Percentiles rank a stretch among this genome's conserved stretches.
Evolutionary conservation across 2,113 vertebrate genomes (phyloP).

Genomic region (Sorex araneus): DNA sequence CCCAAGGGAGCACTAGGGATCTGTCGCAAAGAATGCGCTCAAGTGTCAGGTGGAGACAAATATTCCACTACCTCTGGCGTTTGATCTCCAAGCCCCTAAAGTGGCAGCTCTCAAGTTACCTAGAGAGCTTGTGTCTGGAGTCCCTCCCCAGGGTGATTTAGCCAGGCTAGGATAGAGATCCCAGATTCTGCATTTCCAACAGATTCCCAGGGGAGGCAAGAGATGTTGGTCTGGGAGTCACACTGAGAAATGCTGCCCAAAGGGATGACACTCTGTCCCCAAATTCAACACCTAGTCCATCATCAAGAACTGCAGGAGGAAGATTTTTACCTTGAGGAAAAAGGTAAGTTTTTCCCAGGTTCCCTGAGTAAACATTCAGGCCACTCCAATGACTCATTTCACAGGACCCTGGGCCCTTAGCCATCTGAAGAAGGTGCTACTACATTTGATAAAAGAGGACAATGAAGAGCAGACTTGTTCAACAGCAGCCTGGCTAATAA

Average conservation of each 20-base stretch:
- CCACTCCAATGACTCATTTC: background rate
- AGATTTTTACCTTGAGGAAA: background rate
- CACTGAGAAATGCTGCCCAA: background rate
- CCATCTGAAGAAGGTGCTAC: background rate
- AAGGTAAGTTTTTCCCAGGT: background rate
- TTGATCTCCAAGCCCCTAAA: background rate
- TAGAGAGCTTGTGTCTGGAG: background rate
- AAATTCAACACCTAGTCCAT: background rate
- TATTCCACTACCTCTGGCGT: background rate
- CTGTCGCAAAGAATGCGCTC: background rate
- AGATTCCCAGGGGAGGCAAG: background rate
- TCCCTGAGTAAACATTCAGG: no score
- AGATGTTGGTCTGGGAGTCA: background rate
- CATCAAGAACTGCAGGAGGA: background rate
- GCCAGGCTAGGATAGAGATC: background rate
- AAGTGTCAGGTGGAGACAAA: background rate
- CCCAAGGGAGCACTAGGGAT: background rate
- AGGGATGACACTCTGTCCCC: background rate
- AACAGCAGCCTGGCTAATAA: background rate
- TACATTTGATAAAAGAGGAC: background rate
- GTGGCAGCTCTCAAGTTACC: background rate
- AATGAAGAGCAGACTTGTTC: background rate
- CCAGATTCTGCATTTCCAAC: background rate
- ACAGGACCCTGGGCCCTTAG: background rate
- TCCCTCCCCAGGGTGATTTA: background rate